Evolutionary conservation across 1,140 invertebrate genomes (phyloP).

Genomic region (Pseudomyrmex gracilis): DNA sequence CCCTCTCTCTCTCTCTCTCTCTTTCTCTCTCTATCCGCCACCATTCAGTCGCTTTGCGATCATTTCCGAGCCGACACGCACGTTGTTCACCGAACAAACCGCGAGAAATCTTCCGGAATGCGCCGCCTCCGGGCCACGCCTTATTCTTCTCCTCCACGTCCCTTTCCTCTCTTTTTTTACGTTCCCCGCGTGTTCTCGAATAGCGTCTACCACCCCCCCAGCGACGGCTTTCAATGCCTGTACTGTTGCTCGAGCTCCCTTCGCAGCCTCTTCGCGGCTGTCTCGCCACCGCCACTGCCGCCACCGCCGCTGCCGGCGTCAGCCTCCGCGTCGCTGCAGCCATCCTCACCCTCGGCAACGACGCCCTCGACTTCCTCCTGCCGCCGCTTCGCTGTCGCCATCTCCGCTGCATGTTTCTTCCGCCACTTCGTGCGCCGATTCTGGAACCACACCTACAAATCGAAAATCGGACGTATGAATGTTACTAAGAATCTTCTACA

Average conservation of each 20-base stretch:
- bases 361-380: conserved; percentile 96
- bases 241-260: conserved; percentile 86
- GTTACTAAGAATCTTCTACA: not conserved
- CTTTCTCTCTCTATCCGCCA: not conserved
- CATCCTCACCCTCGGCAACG: conserved; percentile 88
- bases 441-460: conserved; percentile 98
- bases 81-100: conserved; percentile 50
- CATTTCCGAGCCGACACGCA: conserved; percentile 55
- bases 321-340: conserved; percentile 89
- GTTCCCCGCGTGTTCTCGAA: conserved; percentile 76
- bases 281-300: conserved; percentile 86
- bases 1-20: conserved; percentile 9
- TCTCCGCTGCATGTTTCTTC: conserved; percentile 99
- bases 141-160: conserved; percentile 56
- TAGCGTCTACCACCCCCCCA: conserved; percentile 54
- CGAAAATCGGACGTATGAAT: conserved; percentile 9
- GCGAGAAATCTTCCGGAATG: conserved; percentile 45
- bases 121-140: conserved; percentile 58
- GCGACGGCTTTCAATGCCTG: conserved; percentile 78
- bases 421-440: conserved; percentile 99
- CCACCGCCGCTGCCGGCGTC: conserved; percentile 88
- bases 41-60: conserved; percentile 49
- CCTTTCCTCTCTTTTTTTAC: conserved; percentile 35
- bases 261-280: conserved; percentile 86
- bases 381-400: conserved; percentile 98